Evolutionary conservation across 2,113 vertebrate species (phyloP).

Genomic region (Nycticryphes semicollaris): DNA sequence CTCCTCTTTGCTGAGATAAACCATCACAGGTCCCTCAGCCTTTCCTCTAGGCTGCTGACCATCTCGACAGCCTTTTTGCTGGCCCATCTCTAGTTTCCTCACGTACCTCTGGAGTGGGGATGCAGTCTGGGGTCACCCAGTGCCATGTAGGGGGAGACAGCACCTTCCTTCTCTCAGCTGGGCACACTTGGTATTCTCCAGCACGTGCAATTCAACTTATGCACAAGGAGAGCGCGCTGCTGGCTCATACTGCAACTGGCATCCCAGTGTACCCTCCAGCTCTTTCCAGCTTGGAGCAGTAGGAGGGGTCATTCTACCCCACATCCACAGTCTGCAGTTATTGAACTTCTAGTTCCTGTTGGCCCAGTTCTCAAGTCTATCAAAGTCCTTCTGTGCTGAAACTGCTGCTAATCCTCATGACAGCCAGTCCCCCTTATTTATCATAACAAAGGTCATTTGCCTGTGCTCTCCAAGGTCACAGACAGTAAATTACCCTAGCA

Average conservation of each 20-base stretch:
- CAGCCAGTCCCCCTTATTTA: not conserved
- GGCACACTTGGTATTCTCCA: not conserved
- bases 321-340: not conserved
- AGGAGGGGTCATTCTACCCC: not conserved
- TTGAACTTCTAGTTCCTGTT: not conserved
- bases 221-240: not conserved
- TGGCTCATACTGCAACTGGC: not conserved
- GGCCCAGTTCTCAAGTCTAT: not conserved
- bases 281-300: not conserved
- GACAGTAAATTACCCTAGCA: not conserved
- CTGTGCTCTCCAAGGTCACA: not conserved
- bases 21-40: not conserved
- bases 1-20: not conserved
- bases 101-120: not conserved
- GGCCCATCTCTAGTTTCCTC: not conserved
- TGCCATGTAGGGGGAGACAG: not conserved
- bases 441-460: not conserved
- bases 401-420: not conserved
- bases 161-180: not conserved
- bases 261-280: not conserved
- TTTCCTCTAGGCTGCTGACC: not conserved
- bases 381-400: not conserved
- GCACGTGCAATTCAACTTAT: not conserved
- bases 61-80: not conserved
- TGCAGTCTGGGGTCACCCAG: not conserved